Evolutionary conservation across 2,113 vertebrate genomes (phyloP).

Genomic region (Centropus unirufus): DNA sequence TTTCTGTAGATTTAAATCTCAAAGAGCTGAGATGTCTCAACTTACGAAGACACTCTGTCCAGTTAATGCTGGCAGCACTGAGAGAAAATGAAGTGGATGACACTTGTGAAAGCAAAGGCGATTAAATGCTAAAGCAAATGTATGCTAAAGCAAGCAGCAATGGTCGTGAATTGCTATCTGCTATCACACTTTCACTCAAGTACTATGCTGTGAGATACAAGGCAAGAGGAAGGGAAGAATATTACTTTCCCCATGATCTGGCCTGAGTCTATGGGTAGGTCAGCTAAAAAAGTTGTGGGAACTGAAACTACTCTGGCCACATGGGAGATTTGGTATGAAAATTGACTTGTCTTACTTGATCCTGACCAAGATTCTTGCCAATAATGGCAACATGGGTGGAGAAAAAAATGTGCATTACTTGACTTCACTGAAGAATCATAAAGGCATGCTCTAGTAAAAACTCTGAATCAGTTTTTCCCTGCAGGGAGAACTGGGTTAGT

Average conservation of each 20-base stretch:
- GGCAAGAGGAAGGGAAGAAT: neutral
- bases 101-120: neutral
- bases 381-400: neutral
- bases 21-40: neutral
- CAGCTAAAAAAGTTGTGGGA: slow-evolving; percentile 53
- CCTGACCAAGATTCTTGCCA: slow-evolving; percentile 48
- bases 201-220: neutral
- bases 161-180: neutral
- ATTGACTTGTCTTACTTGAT: slow-evolving; percentile 21
- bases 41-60: neutral
- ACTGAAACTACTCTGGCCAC: slow-evolving; percentile 36
- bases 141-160: neutral
- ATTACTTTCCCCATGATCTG: neutral
- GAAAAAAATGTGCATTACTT: slow-evolving; percentile 5
- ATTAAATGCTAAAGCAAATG: neutral
- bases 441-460: slow-evolving; percentile 12
- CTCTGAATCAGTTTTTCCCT: neutral
- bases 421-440: neutral
- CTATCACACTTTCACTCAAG: neutral
- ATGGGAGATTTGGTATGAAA: slow-evolving; percentile 57
- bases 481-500: neutral
- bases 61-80: neutral
- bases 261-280: neutral
- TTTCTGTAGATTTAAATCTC: neutral
- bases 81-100: neutral